phyloP scores from a whole-genome alignment of 1,140 invertebrate species.

The Bombus terrestris region DNA sequence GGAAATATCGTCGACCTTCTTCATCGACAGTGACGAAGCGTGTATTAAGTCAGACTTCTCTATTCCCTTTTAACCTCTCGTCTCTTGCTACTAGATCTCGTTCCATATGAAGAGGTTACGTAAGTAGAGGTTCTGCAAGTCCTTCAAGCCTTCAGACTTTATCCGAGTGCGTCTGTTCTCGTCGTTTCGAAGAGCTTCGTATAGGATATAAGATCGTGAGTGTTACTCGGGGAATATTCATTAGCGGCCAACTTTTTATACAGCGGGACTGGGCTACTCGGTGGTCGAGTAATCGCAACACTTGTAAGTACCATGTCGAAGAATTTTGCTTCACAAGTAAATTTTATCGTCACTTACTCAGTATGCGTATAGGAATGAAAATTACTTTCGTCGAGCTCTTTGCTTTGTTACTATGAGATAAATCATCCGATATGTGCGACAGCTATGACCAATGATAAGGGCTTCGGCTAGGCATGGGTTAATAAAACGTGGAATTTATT shows the following conservation, averaged over 20 bases:
- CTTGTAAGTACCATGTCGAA: not conserved
- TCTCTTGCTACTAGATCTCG: not conserved
- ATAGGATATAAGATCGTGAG: no score
- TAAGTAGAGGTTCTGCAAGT: not conserved
- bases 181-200: no score
- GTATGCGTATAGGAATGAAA: no score
- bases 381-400: no score
- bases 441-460: no score
- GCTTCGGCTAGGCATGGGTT: no score
- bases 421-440: no score
- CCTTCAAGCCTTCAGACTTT: slow-evolving; percentile 9
- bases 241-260: not conserved
- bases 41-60: slow-evolving; percentile 37
- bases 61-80: not conserved
- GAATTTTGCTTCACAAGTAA: no score
- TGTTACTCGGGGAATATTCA: slow-evolving; percentile 26
- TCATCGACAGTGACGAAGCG: slow-evolving; percentile 34
- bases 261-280: not conserved
- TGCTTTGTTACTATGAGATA: no score
- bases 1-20: slow-evolving; percentile 28
- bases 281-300: not conserved
- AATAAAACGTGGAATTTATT: no score
- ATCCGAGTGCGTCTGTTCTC: not conserved
- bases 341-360: no score
- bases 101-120: not conserved